Conservation (phyloP, 2,888 invertebrate genomes). For the Drosophila suboccidentalis region DNA sequence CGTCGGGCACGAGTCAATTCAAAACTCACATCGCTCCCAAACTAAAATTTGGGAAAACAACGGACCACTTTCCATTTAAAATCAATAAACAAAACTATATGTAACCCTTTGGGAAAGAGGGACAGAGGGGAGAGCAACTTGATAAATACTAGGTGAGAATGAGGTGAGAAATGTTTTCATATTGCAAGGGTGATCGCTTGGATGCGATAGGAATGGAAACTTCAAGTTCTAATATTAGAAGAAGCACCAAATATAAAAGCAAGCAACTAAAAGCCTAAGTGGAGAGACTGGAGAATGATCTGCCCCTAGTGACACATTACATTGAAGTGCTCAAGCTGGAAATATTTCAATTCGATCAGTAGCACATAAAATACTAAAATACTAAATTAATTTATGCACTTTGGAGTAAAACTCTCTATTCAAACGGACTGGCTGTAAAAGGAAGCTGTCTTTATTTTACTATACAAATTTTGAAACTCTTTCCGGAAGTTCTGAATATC, state of each 20-base stretch:
- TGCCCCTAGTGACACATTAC: constrained; percentile 5
- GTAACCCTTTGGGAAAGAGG: constrained; percentile 6
- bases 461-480: no score
- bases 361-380: background rate
- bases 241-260: background rate
- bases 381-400: background rate
- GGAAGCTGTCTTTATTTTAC: no score
- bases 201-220: constrained; percentile 11
- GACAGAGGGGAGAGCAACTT: constrained; percentile 13
- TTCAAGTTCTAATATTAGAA: constrained; percentile 33
- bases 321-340: background rate
- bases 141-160: constrained; percentile 51
- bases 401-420: background rate
- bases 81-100: constrained; percentile 30
- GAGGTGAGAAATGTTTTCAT: constrained; percentile 54
- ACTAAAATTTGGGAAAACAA: background rate
- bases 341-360: background rate
- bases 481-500: no score
- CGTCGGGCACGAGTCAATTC: background rate
- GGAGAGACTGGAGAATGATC: constrained; percentile 3
- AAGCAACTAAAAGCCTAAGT: constrained; percentile 7
- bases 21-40: background rate
- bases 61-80: constrained; percentile 16
- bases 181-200: constrained; percentile 6
- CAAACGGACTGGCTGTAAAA: background rate